Percentiles rank a stretch among this genome's conserved stretches.
Evolutionary conservation across 35 echinoderm and acorn worm species (phyloP).

Genomic region (Heliocidaris erythrogramma): DNA sequence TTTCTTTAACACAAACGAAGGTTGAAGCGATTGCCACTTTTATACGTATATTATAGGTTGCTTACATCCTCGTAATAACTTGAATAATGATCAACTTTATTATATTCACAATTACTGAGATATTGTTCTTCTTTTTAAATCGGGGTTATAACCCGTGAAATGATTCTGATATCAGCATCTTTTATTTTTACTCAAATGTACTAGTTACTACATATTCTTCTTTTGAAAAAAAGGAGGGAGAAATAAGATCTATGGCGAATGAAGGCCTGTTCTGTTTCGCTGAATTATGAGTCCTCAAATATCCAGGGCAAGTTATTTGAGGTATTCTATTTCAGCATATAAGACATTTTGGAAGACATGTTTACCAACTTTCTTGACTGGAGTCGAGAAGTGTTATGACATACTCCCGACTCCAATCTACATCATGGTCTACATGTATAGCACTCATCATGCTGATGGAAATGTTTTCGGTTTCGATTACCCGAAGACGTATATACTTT

Average conservation of each 20-base stretch:
- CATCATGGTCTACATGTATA: neutral
- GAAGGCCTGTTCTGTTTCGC: neutral
- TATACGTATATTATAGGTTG: too few relatives aligned
- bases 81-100: too few relatives aligned
- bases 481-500: neutral
- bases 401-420: neutral
- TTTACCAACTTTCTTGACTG: constrained; percentile 2
- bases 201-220: too few relatives aligned
- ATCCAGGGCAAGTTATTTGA: neutral
- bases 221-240: neutral
- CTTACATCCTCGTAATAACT: too few relatives aligned
- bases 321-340: neutral
- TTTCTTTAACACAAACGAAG: too few relatives aligned
- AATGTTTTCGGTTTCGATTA: neutral
- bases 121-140: too few relatives aligned
- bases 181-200: too few relatives aligned
- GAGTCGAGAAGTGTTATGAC: neutral
- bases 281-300: neutral
- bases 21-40: too few relatives aligned
- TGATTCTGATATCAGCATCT: too few relatives aligned
- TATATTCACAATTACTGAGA: too few relatives aligned
- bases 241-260: neutral
- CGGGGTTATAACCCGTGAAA: too few relatives aligned
- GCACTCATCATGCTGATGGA: neutral
- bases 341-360: neutral